Evolutionary conservation across 1,140 invertebrate species (phyloP).

Genomic region (Pachyrhynchus sulphureomaculatus): DNA sequence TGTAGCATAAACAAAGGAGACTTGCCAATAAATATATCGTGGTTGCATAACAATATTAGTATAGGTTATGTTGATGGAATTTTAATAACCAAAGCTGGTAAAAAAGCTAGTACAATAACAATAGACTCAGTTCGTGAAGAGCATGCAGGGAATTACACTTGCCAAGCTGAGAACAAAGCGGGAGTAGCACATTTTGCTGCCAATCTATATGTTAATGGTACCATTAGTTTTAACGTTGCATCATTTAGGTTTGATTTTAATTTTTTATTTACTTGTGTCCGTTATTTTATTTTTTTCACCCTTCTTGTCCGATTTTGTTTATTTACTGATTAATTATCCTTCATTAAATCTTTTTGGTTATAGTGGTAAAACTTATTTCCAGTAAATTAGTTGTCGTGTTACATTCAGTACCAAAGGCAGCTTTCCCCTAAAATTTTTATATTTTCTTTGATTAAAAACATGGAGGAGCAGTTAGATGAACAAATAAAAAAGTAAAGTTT

Average conservation of each 20-base stretch:
- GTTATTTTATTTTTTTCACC: too few species aligned
- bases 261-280: too few species aligned
- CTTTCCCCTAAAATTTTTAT: conserved; percentile 69
- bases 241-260: too few species aligned
- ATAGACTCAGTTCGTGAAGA: conserved; percentile 58
- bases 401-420: conserved; percentile 79
- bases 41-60: conserved; percentile 52
- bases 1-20: conserved; percentile 77
- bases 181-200: conserved; percentile 49
- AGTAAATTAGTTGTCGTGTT: conserved; percentile 68
- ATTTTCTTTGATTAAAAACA: conserved; percentile 60
- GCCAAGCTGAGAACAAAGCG: conserved; percentile 58
- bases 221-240: conserved; percentile 61
- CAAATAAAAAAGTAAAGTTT: conserved; percentile 58
- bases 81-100: conserved; percentile 54
- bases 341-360: conserved; percentile 68
- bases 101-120: conserved; percentile 59
- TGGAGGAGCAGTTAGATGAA: conserved; percentile 49
- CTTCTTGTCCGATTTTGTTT: too few species aligned
- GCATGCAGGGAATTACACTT: conserved; percentile 63
- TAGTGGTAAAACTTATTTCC: conserved; percentile 64
- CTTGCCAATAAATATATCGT: conserved; percentile 70
- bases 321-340: too few species aligned
- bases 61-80: conserved; percentile 48
- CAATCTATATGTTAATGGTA: conserved; percentile 37